A percentile compares a stretch with the other conserved stretches of the same genome.
Evolutionary conservation across 2,888 invertebrate genomes (phyloP).

Genomic region (Drosophila anceps): DNA sequence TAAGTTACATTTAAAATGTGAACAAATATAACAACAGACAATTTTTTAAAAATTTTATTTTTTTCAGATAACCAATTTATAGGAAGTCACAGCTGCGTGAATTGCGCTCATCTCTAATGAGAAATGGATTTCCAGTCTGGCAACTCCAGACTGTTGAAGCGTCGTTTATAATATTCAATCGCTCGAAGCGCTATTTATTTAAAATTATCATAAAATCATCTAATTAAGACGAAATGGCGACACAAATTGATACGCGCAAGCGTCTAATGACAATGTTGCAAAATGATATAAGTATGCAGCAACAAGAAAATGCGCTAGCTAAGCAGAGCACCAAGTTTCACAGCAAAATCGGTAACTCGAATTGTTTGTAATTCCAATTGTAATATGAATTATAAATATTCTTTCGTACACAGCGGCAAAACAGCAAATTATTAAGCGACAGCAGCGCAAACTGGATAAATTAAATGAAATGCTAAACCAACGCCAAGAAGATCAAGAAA

Average conservation of each 20-base stretch:
- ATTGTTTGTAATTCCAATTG: not conserved
- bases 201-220: not conserved
- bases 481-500: constrained; percentile 25
- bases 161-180: not conserved
- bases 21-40: no score
- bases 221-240: constrained; percentile 16
- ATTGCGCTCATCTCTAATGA: constrained; percentile 16
- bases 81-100: not conserved
- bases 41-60: not conserved
- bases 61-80: not conserved
- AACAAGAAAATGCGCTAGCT: constrained; percentile 17
- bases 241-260: constrained; percentile 25
- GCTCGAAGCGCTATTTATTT: constrained; percentile 21
- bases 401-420: not conserved
- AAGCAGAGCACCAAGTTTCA: constrained; percentile 42
- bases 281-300: constrained; percentile 31
- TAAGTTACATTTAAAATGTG: not conserved
- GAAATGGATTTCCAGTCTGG: constrained; percentile 21
- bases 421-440: constrained; percentile 8
- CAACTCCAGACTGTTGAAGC: constrained; percentile 40
- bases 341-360: constrained; percentile 37
- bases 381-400: not conserved
- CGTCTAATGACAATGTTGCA: constrained; percentile 43
- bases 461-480: not conserved
- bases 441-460: constrained; percentile 29